A percentile compares a stretch with the other conserved stretches of the same genome.
Conservation (phyloP, 2,797 vertebrate species). For the Epinephelus awoara region DNA sequence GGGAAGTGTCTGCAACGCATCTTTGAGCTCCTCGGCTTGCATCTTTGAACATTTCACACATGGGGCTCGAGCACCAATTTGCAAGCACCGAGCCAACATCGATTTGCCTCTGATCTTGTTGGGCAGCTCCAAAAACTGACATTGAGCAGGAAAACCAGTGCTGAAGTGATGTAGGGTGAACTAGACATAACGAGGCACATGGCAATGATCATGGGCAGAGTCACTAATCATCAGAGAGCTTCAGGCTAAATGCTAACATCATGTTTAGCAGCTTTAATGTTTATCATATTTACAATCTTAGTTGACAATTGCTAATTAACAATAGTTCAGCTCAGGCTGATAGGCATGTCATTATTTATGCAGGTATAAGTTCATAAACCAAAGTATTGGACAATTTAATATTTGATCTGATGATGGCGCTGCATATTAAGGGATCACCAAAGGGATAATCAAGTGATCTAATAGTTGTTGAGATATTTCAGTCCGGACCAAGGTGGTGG, state of each 20-base stretch:
- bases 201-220: no score
- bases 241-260: slow-evolving; percentile 10
- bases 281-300: not conserved
- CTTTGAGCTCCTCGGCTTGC: no score
- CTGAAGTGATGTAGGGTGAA: no score
- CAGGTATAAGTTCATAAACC: not conserved
- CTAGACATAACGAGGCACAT: no score
- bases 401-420: slow-evolving; percentile 3
- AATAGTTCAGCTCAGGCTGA: not conserved
- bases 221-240: not conserved
- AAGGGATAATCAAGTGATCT: not conserved
- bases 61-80: no score
- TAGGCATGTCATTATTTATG: not conserved
- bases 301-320: not conserved
- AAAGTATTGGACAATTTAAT: not conserved
- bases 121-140: no score
- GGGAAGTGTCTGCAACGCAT: no score
- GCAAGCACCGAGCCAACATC: no score
- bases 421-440: not conserved
- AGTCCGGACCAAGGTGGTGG: not conserved
- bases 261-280: slow-evolving; percentile 2
- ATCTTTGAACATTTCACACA: no score
- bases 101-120: no score
- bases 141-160: no score
- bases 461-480: not conserved